Evolutionary conservation across 2,888 invertebrate species (phyloP).

Genomic region (Troides oblongomaculatus): DNA sequence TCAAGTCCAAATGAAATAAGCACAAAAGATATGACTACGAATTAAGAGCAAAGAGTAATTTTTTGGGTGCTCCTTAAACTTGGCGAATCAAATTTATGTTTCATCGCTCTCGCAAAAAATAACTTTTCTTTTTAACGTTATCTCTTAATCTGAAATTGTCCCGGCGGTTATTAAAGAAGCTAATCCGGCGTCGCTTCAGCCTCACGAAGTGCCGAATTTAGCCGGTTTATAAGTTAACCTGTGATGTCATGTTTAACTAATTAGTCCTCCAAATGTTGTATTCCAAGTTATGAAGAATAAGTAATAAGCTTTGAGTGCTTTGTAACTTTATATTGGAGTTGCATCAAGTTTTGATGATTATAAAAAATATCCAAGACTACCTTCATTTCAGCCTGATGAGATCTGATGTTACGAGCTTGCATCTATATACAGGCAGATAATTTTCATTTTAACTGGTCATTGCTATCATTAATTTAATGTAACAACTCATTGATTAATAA

Average conservation of each 20-base stretch:
- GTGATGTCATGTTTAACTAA: constrained; percentile 22
- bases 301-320: constrained; percentile 21
- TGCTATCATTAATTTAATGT: no score
- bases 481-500: background rate
- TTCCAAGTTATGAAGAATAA: constrained; percentile 22
- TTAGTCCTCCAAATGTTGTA: constrained; percentile 24
- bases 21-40: constrained; percentile 11
- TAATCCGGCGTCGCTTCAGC: constrained; percentile 18
- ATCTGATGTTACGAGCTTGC: no score
- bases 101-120: constrained; percentile 22
- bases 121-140: constrained; percentile 27
- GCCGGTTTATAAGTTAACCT: constrained; percentile 24
- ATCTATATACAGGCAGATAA: no score
- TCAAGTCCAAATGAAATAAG: constrained; percentile 8
- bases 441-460: no score
- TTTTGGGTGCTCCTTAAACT: constrained; percentile 1
- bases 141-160: constrained; percentile 29
- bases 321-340: constrained; percentile 13
- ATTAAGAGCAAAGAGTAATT: constrained; percentile 20
- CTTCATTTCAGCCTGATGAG: no score
- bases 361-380: no score
- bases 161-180: constrained; percentile 27
- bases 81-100: constrained; percentile 21
- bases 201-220: constrained; percentile 17
- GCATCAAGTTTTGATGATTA: background rate